Evolutionary conservation across 2,888 invertebrate species (phyloP), one percentile per base, ranked within the genome.

Genomic region (Volucella inflata): DNA sequence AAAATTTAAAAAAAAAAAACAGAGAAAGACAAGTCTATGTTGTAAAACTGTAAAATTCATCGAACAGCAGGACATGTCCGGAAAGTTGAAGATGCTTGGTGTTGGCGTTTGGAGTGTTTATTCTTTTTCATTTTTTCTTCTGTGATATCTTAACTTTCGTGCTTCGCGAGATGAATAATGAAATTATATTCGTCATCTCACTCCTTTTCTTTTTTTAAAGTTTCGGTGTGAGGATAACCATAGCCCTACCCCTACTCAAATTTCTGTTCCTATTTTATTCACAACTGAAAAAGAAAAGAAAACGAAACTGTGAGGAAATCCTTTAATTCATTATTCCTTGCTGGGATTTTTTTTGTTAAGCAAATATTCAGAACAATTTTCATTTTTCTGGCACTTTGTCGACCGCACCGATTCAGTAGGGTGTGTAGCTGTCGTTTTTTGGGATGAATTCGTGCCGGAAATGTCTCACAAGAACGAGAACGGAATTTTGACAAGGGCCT

Each of bases 11-110:
- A 38, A 38, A 40, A 50, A 57, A 76, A 21, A 36, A 57, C 42
- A 14, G 6, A 53, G 46, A 14, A 76, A 12, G 12, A 3, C 62
- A 51, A 68, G 51, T 62, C 16, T 77, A 12, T 36, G 30, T 30
- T 30, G 30, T 30, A 30, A 30, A 30, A 30, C 36, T 21, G 57
- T 42, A 60, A 80, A 74, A 72, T 72, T 62, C 71, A 85, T 85
- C 81, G 76, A 85, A 85, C 75, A 76, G 76, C 76, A 64, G 71
- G 76, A 76, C 81, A 81, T 85, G 72, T 81, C 81, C 76, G 71
- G 71, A 55, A 78, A 38, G 67, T 60, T 44, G 76, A 51, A 64
- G 65, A 60, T 51, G 38, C 38, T 48, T 68, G 64, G 53, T 62
- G 62, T 76, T 75, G 57, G 76, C 68, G 50, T 74, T 80, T 80